A percentile compares a stretch with the other conserved stretches of the same genome.
Evolutionary conservation across 2,888 invertebrate species (phyloP).

Genomic region (Thecocarcelia acutangulata): DNA sequence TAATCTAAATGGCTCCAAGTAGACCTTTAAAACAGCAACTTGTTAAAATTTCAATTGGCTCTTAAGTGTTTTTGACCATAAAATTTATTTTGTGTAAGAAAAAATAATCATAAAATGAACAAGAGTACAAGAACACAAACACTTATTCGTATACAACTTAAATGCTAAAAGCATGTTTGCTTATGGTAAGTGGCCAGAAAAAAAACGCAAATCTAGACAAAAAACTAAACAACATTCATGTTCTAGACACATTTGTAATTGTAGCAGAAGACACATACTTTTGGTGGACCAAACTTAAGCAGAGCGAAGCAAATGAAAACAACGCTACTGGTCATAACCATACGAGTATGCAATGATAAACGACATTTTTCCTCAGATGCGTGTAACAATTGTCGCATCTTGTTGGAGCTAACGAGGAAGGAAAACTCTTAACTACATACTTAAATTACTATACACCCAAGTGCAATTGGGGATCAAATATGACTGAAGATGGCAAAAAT

Average conservation of each 20-base stretch:
- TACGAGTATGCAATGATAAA: slow-evolving; percentile 66
- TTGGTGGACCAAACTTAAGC: slow-evolving; percentile 3
- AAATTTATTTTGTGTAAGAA: slow-evolving; percentile 53
- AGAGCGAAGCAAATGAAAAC: slow-evolving; percentile 23
- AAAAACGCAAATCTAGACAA: slow-evolving; percentile 32
- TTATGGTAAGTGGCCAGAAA: slow-evolving; percentile 30
- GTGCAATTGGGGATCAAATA: slow-evolving; percentile 42
- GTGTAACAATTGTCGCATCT: slow-evolving; percentile 65
- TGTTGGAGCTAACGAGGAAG: slow-evolving; percentile 62
- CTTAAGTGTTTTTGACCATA: slow-evolving; percentile 77
- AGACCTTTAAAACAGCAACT: slow-evolving; percentile 50
- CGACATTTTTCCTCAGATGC: slow-evolving; percentile 61
- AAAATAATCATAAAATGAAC: slow-evolving; percentile 3
- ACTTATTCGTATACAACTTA: not conserved
- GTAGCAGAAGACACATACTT: slow-evolving; percentile 20
- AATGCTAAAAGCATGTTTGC: slow-evolving; percentile 46
- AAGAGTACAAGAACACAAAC: slow-evolving; percentile 1
- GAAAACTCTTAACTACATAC: slow-evolving; percentile 23
- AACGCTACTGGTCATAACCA: slow-evolving; percentile 61
- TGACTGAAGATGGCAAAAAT: slow-evolving; percentile 52
- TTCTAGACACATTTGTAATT: slow-evolving; percentile 47
- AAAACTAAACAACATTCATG: slow-evolving; percentile 16
- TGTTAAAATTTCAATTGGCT: slow-evolving; percentile 75
- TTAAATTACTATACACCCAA: slow-evolving; percentile 42
- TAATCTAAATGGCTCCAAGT: slow-evolving; percentile 16